Conservation (phyloP, 2,888 invertebrate species). For the Noctua janthe region DNA sequence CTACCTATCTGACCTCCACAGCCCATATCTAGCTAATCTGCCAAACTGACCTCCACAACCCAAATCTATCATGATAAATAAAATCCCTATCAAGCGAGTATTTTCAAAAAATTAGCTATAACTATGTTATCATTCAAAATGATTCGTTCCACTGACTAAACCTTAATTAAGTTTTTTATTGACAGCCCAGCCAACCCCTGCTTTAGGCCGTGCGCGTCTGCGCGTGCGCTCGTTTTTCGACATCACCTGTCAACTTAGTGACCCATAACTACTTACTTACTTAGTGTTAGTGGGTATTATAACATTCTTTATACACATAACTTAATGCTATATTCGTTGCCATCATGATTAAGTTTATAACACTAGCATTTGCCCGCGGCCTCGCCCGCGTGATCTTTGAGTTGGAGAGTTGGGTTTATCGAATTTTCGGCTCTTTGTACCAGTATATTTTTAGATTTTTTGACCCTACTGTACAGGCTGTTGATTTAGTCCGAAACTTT, state of each 20-base stretch:
- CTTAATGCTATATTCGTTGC: neutral
- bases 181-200: neutral
- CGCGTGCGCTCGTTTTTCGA: conserved; percentile 9
- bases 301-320: conserved; percentile 9
- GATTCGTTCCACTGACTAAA: conserved; percentile 4
- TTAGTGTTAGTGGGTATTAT: conserved; percentile 1
- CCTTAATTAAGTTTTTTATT: neutral
- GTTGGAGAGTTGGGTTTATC: neutral
- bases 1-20: too few relatives aligned
- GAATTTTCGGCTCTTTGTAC: neutral
- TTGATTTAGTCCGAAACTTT: conserved; percentile 12
- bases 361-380: neutral
- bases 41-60: too few relatives aligned
- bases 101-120: neutral
- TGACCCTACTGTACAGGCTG: neutral
- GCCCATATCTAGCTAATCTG: neutral
- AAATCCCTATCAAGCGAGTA: neutral
- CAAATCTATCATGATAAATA: neutral
- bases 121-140: neutral
- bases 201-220: neutral
- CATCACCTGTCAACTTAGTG: conserved; percentile 46
- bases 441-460: conserved; percentile 14
- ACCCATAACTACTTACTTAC: neutral
- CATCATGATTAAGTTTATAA: neutral
- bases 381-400: neutral